Conservation (phyloP, 2,888 invertebrate species). For the Pristionchus japonicus region DNA sequence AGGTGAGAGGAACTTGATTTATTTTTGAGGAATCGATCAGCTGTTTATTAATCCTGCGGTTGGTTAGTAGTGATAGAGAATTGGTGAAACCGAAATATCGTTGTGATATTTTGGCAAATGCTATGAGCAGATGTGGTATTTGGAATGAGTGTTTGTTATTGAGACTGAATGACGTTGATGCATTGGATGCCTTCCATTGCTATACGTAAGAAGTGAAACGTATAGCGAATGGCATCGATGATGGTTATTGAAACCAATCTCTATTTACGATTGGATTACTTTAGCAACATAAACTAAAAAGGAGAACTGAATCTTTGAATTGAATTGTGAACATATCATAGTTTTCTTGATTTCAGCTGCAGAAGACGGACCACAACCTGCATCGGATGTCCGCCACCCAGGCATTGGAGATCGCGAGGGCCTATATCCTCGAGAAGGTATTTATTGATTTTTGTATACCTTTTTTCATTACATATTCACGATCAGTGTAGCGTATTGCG, state of each 20-base stretch:
- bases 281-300: too few relatives aligned
- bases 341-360: slow-evolving; percentile 16
- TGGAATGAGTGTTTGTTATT: too few relatives aligned
- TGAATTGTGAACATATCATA: not conserved
- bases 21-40: not conserved
- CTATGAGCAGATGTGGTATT: too few relatives aligned
- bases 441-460: not conserved
- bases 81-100: too few relatives aligned
- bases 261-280: too few relatives aligned
- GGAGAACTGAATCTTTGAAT: too few relatives aligned
- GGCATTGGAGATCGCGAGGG: slow-evolving; percentile 75
- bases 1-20: slow-evolving; percentile 50
- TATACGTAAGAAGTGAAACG: too few relatives aligned
- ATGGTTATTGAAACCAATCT: too few relatives aligned
- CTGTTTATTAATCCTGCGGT: not conserved
- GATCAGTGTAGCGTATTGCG: not conserved
- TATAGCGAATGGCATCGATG: too few relatives aligned
- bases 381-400: slow-evolving; percentile 70
- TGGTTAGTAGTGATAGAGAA: not conserved
- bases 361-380: slow-evolving; percentile 10
- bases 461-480: not conserved
- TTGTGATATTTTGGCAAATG: too few relatives aligned
- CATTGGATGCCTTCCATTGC: too few relatives aligned
- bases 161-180: too few relatives aligned
- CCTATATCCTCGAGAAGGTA: slow-evolving; percentile 75